phyloP scores from a whole-genome alignment of 2,888 invertebrate genomes.

The Strigamia transsilvanica region DNA sequence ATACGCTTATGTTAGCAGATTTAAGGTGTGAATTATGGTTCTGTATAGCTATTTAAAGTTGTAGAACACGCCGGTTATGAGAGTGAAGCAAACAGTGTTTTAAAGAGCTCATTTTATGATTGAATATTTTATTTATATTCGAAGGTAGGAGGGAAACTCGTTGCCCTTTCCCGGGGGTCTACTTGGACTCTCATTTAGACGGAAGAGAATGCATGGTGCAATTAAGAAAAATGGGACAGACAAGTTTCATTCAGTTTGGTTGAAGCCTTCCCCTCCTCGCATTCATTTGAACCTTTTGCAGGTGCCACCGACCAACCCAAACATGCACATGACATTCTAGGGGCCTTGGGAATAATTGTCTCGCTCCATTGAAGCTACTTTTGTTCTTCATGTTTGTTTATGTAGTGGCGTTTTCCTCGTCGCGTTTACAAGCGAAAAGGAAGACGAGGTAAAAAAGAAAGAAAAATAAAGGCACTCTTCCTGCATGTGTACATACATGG shows the following conservation, averaged over 20 bases:
- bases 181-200: conserved; percentile 32
- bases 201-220: conserved; percentile 20
- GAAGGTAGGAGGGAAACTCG: background rate
- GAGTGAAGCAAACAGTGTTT: background rate
- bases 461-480: background rate
- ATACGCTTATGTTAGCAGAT: background rate
- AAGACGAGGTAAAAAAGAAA: background rate
- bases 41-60: background rate
- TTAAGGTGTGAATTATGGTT: background rate
- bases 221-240: conserved; percentile 24
- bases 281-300: conserved; percentile 24
- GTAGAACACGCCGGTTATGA: background rate
- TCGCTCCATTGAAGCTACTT: background rate
- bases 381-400: conserved; percentile 34
- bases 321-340: conserved; percentile 25
- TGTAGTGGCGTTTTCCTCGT: background rate
- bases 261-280: conserved; percentile 23
- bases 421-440: background rate
- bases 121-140: background rate
- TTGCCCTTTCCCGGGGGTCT: conserved; percentile 30
- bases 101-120: background rate
- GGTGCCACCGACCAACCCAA: conserved; percentile 35
- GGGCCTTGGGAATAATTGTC: conserved; percentile 37
- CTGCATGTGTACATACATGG: conserved; percentile 14
- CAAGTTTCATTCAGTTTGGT: conserved; percentile 33